Evolutionary conservation across 2,888 invertebrate genomes (phyloP).

Genomic region (Caenorhabditis sinica): DNA sequence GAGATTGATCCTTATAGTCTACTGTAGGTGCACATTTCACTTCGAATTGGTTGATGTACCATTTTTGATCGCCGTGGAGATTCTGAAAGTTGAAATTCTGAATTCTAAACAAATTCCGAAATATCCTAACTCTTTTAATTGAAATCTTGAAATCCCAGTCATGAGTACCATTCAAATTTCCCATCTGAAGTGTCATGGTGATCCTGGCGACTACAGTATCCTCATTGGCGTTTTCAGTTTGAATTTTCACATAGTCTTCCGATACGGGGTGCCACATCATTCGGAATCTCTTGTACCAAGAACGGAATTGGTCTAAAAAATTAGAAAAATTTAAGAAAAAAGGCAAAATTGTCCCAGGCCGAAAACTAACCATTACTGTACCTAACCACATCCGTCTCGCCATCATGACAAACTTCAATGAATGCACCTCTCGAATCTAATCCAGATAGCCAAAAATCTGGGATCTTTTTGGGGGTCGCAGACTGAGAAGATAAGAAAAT

Average conservation of each 20-base stretch:
- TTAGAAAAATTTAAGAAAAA: too few species aligned
- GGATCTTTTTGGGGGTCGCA: neutral
- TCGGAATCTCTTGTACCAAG: neutral
- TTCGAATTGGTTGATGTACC: neutral
- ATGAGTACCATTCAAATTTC: neutral
- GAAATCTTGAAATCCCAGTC: neutral
- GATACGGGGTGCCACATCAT: neutral
- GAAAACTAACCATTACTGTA: neutral
- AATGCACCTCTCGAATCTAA: neutral
- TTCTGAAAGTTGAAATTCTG: neutral
- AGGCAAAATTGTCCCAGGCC: too few species aligned
- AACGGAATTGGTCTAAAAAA: neutral
- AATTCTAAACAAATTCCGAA: neutral
- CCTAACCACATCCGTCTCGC: neutral
- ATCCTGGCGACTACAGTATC: neutral
- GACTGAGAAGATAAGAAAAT: too few species aligned
- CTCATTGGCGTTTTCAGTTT: neutral
- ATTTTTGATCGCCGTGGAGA: neutral
- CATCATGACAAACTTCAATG: constrained; percentile 4
- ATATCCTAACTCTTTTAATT: neutral
- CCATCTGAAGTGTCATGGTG: neutral
- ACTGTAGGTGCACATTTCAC: neutral
- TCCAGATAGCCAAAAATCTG: neutral
- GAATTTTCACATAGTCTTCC: neutral
- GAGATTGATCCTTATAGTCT: neutral